Percentiles rank a stretch among this genome's conserved stretches.
These are phyloP conservation scores for Motacilla alba DNA, from an alignment of 2,113 vertebrate species.

Conservation along the genomic window DNA sequence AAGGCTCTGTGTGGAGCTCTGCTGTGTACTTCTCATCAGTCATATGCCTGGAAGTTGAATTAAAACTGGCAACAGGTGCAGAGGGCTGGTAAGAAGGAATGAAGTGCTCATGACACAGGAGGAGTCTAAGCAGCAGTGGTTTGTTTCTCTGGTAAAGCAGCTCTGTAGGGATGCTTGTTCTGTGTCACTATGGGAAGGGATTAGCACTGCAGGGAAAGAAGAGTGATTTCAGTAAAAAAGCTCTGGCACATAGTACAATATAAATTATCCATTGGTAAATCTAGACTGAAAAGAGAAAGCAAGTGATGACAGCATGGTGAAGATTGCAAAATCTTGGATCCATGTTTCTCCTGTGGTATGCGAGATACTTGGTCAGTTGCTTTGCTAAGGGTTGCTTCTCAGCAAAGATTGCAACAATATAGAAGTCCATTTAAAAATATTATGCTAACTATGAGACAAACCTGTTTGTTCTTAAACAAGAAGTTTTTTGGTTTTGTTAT, in stretches of 20 bases:
- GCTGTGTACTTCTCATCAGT: neutral
- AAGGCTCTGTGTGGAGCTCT: neutral
- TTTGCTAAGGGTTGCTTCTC: neutral
- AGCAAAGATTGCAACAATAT: neutral
- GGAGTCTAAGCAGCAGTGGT: neutral
- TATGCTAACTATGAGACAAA: neutral
- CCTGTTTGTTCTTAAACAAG: neutral
- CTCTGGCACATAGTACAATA: neutral
- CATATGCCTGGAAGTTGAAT: neutral
- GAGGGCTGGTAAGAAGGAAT: neutral
- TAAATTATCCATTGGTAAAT: neutral
- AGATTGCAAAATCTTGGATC: neutral
- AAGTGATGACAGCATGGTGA: neutral
- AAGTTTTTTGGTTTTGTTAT: rapidly evolving
- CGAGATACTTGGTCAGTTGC: neutral
- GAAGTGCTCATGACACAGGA: neutral
- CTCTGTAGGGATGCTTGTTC: neutral
- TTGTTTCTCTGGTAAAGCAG: neutral
- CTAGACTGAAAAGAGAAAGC: neutral
- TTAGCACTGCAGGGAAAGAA: neutral
- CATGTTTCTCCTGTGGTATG: neutral
- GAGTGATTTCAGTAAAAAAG: neutral
- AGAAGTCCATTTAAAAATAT: neutral
- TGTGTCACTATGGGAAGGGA: neutral
- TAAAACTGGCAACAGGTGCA: neutral